Evolutionary conservation across 1,140 invertebrate genomes (phyloP), one percentile per base, ranked within the genome.

Genomic region (Drosophila tsacasi): DNA sequence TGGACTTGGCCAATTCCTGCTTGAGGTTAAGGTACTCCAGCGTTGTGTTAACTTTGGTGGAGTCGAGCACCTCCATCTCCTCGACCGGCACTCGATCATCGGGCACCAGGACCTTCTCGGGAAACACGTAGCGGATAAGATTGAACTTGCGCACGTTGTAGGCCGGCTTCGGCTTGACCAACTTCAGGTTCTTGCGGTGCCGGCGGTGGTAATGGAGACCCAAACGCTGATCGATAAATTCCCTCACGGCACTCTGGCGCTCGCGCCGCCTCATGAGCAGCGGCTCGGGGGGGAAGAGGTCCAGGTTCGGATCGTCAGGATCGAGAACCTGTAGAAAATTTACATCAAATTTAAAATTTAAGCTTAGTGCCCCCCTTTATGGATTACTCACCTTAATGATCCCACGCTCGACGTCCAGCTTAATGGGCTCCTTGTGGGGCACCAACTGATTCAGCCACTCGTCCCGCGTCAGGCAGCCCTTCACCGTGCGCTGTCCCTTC

Each of bases 131-230:
- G 2, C 91, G 79, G 17, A 91, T 92, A 2, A 93, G 74, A 49
- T 93, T 93, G 44, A 93, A 93, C 44, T 93, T 93, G 21, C 69
- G 81, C 0, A 92, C 84, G 9, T 81, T 74, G 27, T 86, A 91
- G 9, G 66, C 54, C 5, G 92, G 59, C 21, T 75, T 81, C 0
- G 92, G 92, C 19, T 90, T 87, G 30, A 91, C 76, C 5, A 91
- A 60, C 47, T 83, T 81, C 0, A 93, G 47, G 13, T 92, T 92
- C 65, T 92, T 92, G 17, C 83, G 84, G 10, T 89, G 57, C n/a
- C 68, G 64, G 0, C 90, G 79, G 44, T 92, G 81, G 64, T 93
- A 93, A 15, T 93, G 91, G 0, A 67, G 64, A 2, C 92, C 92
- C 32, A 93, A 58, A 0, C 67, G 83, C 64, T 91, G 84, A 1